Conservation (phyloP, 1,140 invertebrate species). For the Euschistus heros region DNA sequence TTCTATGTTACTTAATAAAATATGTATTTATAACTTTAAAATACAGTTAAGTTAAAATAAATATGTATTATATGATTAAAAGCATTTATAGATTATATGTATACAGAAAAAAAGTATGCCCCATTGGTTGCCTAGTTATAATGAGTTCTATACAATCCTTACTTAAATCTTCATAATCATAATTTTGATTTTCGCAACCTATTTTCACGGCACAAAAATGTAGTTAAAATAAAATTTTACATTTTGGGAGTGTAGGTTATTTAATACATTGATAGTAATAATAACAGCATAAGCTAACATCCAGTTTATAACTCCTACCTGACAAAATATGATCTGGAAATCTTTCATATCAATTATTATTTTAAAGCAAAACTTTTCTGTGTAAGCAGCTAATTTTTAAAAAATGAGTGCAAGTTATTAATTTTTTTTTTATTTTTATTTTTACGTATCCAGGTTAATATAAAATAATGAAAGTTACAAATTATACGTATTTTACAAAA, state of each 20-base stretch:
- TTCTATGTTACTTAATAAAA: too few species aligned
- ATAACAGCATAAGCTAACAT: conserved; percentile 18
- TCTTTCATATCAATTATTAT: conserved; percentile 4
- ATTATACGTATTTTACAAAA: conserved; percentile 19
- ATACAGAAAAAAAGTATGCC: not conserved
- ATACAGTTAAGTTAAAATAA: too few species aligned
- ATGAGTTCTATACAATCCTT: not conserved
- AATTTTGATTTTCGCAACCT: not conserved
- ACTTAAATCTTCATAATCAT: not conserved
- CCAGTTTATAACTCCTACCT: conserved; percentile 6
- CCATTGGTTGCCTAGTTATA: not conserved
- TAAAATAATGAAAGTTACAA: conserved; percentile 14
- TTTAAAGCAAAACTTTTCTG: not conserved
- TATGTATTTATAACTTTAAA: too few species aligned
- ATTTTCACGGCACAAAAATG: not conserved
- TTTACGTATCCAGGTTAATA: not conserved
- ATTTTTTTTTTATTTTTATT: conserved; percentile 8
- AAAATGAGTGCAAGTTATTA: conserved; percentile 8
- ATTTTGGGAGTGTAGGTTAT: not conserved
- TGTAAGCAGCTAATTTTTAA: conserved; percentile 1
- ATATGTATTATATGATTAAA: too few species aligned
- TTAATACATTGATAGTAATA: not conserved
- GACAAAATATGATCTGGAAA: conserved; percentile 20
- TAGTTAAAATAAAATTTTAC: not conserved
- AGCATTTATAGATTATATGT: too few species aligned